Conservation (phyloP, 2,888 invertebrate species). For the Punctoribates punctum region DNA sequence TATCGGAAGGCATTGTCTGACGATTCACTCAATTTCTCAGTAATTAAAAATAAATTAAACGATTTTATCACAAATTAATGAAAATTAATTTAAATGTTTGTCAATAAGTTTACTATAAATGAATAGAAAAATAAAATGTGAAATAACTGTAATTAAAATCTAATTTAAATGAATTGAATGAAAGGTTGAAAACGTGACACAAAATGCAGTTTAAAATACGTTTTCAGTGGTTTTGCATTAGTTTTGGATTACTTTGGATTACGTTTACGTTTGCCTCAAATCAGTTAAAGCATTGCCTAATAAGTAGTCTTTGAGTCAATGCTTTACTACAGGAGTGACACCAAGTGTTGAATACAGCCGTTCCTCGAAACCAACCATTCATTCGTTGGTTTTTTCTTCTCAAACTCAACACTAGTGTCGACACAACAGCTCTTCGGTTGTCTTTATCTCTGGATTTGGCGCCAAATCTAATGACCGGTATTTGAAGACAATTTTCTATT, state of each 20-base stretch:
- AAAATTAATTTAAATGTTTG: background rate
- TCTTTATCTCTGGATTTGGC: background rate
- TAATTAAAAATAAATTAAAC: background rate
- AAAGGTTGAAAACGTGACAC: slow-evolving; percentile 14
- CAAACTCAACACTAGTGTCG: background rate
- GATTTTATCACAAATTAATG: background rate
- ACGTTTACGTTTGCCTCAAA: no score
- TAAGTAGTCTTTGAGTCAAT: background rate
- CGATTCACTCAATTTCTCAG: background rate
- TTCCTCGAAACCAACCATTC: background rate
- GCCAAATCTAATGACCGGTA: background rate
- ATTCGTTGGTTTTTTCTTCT: background rate
- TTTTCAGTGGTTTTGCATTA: background rate
- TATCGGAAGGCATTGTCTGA: slow-evolving; percentile 89
- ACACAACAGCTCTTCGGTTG: background rate
- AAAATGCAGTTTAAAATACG: slow-evolving; percentile 11
- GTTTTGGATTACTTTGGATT: background rate
- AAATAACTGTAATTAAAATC: background rate
- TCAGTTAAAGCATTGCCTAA: background rate
- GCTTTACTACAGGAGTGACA: background rate
- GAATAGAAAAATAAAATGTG: background rate
- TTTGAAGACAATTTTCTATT: background rate
- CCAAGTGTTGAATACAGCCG: background rate
- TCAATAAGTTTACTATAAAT: no score
- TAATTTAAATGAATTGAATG: background rate